Evolutionary conservation across 2,797 vertebrate genomes (phyloP).

Genomic region (Liasis olivaceus): DNA sequence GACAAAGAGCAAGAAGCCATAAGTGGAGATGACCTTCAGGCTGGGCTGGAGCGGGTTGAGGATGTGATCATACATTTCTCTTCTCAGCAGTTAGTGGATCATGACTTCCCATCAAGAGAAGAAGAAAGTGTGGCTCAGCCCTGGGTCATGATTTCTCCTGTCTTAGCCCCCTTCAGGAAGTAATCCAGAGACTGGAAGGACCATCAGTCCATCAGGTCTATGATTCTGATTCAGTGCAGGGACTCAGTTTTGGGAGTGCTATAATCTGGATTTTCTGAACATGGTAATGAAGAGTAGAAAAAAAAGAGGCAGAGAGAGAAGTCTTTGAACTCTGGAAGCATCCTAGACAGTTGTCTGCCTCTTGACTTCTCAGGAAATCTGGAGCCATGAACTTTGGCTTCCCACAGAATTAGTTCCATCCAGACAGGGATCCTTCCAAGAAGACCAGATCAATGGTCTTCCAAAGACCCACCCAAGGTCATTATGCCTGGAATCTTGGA

Average conservation of each 20-base stretch:
- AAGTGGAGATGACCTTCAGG: too few species aligned
- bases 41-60: too few species aligned
- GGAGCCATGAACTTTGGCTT: not conserved
- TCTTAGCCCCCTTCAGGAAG: not conserved
- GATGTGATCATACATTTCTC: too few species aligned
- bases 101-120: not conserved
- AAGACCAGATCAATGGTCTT: not conserved
- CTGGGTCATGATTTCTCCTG: not conserved
- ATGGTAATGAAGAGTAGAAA: not conserved
- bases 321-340: not conserved
- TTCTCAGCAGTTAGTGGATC: too few species aligned
- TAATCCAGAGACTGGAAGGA: too few species aligned
- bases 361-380: not conserved
- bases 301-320: not conserved
- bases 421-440: not conserved
- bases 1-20: too few species aligned
- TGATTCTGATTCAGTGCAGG: not conserved
- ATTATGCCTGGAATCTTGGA: not conserved
- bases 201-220: not conserved
- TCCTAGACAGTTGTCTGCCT: not conserved
- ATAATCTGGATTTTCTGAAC: not conserved
- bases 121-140: not conserved
- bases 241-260: not conserved
- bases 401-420: not conserved
- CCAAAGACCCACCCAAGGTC: not conserved